Evolutionary conservation across 2,888 invertebrate species (phyloP).

Genomic region (Caenorhabditis drosophilae): DNA sequence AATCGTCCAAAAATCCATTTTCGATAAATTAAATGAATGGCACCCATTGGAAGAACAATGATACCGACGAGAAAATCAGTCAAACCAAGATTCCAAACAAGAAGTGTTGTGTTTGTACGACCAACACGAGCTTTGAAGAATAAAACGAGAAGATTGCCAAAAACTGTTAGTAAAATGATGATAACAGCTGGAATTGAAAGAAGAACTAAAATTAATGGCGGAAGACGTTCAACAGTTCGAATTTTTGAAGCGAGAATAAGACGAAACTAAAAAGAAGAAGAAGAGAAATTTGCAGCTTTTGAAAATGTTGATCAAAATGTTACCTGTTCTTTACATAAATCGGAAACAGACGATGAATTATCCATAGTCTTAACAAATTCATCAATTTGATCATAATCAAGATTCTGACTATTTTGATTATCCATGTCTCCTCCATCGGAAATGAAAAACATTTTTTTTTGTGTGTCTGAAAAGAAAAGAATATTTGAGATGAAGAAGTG

Average conservation of each 20-base stretch:
- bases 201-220: conserved; percentile 34
- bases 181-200: conserved; percentile 63
- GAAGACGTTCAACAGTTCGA: conserved; percentile 21
- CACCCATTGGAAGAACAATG: conserved; percentile 68
- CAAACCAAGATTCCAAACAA: conserved; percentile 69
- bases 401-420: conserved; percentile 13
- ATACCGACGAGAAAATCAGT: conserved; percentile 69
- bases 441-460: conserved; percentile 5
- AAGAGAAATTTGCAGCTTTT: too few species aligned
- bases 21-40: conserved; percentile 62
- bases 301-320: too few species aligned
- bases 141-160: conserved; percentile 68
- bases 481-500: neutral
- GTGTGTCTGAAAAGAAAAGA: neutral
- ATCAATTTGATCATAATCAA: conserved; percentile 19
- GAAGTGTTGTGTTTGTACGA: conserved; percentile 68
- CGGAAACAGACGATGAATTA: conserved; percentile 15
- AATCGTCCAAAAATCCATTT: conserved; percentile 73
- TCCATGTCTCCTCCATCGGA: conserved; percentile 37
- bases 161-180: conserved; percentile 67
- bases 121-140: conserved; percentile 69
- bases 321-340: conserved; percentile 36
- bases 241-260: too few species aligned
- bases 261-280: too few species aligned
- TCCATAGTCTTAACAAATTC: neutral